Conservation (phyloP, 2,113 vertebrate genomes). For the Damaliscus lunatus region DNA sequence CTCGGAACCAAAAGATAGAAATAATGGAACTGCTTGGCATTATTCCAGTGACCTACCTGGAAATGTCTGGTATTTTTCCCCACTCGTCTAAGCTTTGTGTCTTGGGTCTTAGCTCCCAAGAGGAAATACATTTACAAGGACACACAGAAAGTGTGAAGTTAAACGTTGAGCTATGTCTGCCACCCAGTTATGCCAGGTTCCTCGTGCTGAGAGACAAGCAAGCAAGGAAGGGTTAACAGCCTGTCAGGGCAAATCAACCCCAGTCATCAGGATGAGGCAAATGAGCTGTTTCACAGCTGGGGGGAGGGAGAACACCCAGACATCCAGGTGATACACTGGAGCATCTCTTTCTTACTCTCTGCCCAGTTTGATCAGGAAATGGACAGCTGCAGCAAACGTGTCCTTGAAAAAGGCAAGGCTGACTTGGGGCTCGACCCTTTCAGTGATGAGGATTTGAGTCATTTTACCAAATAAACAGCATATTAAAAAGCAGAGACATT, state of each 20-base stretch:
- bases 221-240: background rate
- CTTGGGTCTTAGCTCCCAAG: background rate
- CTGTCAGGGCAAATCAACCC: accelerated
- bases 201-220: background rate
- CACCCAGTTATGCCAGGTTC: background rate
- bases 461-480: background rate
- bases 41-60: background rate
- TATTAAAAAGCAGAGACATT: background rate
- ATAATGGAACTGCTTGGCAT: background rate
- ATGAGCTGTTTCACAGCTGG: background rate
- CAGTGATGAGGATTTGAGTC: background rate
- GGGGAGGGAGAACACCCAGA: background rate
- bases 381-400: background rate
- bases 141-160: background rate
- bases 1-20: background rate
- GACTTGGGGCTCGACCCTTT: background rate
- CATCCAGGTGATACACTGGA: background rate
- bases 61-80: background rate
- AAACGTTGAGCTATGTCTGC: background rate
- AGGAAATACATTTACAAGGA: background rate
- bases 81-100: background rate
- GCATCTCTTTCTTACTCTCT: background rate
- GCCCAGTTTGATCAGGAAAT: background rate
- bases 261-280: background rate
- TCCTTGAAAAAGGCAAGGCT: background rate